These are phyloP conservation scores for Diadumene lineata DNA, from an alignment of 92 coral and sea anemone species.

Conservation along the genomic window DNA sequence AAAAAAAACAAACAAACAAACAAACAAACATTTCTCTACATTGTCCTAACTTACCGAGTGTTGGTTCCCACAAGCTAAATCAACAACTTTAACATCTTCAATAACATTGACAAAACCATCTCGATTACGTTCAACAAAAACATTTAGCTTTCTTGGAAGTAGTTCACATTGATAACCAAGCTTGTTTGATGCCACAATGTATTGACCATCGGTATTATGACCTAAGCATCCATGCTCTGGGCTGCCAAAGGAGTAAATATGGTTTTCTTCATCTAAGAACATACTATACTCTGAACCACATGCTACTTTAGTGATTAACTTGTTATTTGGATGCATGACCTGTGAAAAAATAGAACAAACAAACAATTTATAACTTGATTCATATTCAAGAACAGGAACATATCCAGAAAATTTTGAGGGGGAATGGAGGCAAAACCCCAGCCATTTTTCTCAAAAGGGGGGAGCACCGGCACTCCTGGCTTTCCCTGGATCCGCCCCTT, in stretches of 20 bases:
- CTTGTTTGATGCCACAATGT: slow-evolving; percentile 76
- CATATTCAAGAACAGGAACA: too few species aligned
- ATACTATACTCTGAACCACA: slow-evolving; percentile 89
- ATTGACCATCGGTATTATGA: slow-evolving; percentile 88
- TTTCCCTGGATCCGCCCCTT: too few species aligned
- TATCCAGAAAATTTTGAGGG: too few species aligned
- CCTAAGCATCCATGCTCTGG: slow-evolving; percentile 88
- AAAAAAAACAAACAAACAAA: too few species aligned
- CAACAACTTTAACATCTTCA: slow-evolving; percentile 62
- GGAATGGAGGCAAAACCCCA: too few species aligned
- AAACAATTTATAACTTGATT: too few species aligned
- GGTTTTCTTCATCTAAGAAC: slow-evolving; percentile 72
- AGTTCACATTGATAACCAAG: slow-evolving; percentile 78
- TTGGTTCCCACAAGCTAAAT: slow-evolving; percentile 71
- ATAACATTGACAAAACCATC: slow-evolving; percentile 78
- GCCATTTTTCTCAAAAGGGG: too few species aligned
- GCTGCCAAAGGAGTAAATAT: slow-evolving; percentile 83
- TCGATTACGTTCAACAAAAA: slow-evolving; percentile 73
- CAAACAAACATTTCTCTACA: not conserved
- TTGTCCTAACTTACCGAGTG: slow-evolving; percentile 60
- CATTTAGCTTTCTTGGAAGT: slow-evolving; percentile 68
- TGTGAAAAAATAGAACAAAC: not conserved
- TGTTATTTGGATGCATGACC: slow-evolving; percentile 82
- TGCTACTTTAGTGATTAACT: slow-evolving; percentile 52
- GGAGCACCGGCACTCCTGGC: too few species aligned